Conservation (phyloP, 30 jellyfish, hydroid and myxozoan genomes). For the Hydractinia echinata region DNA sequence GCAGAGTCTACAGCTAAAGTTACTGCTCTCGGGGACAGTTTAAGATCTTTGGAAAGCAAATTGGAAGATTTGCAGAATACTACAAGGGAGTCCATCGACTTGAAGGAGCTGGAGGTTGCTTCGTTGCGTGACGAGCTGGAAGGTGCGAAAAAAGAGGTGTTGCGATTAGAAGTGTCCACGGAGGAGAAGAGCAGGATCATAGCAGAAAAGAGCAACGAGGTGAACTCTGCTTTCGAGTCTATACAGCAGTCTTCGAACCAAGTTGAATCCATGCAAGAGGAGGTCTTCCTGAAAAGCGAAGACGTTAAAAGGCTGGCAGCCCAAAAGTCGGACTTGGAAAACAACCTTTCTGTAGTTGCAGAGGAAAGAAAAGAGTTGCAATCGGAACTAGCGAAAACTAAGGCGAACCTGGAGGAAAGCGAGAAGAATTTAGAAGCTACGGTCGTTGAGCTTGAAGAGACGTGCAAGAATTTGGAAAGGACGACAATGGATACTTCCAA, state of each 20-base stretch:
- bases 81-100: too few relatives aligned
- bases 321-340: too few relatives aligned
- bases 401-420: neutral
- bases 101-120: neutral
- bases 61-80: too few relatives aligned
- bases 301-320: neutral
- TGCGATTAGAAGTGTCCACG: neutral
- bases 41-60: too few relatives aligned
- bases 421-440: neutral
- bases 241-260: neutral
- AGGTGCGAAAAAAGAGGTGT: neutral
- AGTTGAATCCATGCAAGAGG: neutral
- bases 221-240: constrained; percentile 1
- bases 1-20: too few relatives aligned
- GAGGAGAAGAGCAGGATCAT: neutral
- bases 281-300: neutral
- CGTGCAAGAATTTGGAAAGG: too few relatives aligned
- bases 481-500: too few relatives aligned
- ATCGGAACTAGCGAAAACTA: neutral
- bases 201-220: constrained; percentile 1
- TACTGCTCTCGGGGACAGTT: too few relatives aligned
- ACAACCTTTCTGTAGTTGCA: too few relatives aligned
- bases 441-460: too few relatives aligned
- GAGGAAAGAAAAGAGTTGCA: too few relatives aligned
- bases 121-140: neutral